These are phyloP conservation scores for Sigmodon hispidus DNA, from an alignment of 2,113 vertebrate genomes.

Conservation along the genomic window DNA sequence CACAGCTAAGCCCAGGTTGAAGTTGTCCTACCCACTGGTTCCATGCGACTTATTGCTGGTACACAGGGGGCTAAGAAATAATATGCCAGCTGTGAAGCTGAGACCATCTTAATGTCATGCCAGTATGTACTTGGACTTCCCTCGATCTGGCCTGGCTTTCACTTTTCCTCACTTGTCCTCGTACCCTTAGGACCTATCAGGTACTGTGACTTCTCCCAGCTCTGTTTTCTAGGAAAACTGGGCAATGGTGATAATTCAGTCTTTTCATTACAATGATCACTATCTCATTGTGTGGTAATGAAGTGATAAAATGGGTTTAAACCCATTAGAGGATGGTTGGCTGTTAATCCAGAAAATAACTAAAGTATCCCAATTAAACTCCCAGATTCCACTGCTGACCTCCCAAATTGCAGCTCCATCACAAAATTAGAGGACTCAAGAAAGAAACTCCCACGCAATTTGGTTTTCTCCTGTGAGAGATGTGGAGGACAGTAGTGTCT, in stretches of 20 bases:
- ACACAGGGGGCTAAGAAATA: background rate
- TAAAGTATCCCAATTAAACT: background rate
- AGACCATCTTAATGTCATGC: background rate
- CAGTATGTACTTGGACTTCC: background rate
- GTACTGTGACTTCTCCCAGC: background rate
- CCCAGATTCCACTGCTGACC: background rate
- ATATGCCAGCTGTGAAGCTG: background rate
- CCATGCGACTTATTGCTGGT: background rate
- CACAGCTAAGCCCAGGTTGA: background rate
- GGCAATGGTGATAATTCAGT: background rate
- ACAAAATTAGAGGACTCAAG: background rate
- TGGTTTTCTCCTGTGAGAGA: background rate
- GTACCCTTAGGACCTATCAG: background rate
- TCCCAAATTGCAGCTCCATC: background rate
- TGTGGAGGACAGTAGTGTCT: background rate
- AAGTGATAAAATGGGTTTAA: background rate
- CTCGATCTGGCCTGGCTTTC: background rate
- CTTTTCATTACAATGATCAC: background rate
- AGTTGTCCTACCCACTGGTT: background rate
- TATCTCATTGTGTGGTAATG: background rate
- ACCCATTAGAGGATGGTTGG: background rate
- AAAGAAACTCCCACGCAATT: background rate
- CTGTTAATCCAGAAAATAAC: background rate
- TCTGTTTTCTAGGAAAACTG: background rate
- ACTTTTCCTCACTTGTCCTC: background rate